phyloP scores from a whole-genome alignment of 2,113 vertebrate species.

The Greenwoodochromis staneri region DNA sequence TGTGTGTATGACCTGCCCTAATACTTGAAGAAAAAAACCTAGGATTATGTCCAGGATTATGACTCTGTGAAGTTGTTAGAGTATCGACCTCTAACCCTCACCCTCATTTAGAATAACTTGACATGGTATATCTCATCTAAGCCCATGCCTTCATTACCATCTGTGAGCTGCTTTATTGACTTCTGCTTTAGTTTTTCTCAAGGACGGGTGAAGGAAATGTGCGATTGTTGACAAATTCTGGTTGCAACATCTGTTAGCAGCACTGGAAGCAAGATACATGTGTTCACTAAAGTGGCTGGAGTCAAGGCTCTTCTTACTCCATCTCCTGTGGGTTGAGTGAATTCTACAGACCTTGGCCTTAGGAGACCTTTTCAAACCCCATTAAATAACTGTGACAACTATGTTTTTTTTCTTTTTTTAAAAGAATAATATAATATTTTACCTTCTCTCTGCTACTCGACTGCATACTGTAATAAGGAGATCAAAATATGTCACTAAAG shows the following conservation, averaged over 20 bases:
- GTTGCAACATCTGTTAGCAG: constrained; percentile 48
- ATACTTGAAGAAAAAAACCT: constrained; percentile 23
- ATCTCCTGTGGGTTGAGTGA: background rate
- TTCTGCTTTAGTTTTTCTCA: background rate
- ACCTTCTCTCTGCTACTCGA: background rate
- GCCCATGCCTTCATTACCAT: constrained; percentile 61
- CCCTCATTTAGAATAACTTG: constrained; percentile 51
- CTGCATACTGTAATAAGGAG: background rate
- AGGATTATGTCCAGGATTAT: constrained; percentile 32
- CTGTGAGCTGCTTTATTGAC: constrained; percentile 50
- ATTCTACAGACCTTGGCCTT: background rate
- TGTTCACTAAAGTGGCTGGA: background rate
- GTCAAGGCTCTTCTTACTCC: background rate
- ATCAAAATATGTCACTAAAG: background rate
- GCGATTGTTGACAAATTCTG: constrained; percentile 18
- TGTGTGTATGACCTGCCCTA: background rate
- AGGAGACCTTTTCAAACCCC: background rate
- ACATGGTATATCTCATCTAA: constrained; percentile 45
- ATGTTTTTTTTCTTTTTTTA: background rate
- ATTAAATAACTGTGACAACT: background rate
- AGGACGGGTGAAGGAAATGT: constrained; percentile 38
- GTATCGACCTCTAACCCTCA: background rate
- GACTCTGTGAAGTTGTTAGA: constrained; percentile 1
- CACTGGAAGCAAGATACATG: background rate
- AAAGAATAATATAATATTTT: background rate